Evolutionary conservation across 2,888 invertebrate genomes (phyloP), one percentile per base, ranked within the genome.

Genomic region (Oscheius sp.): DNA sequence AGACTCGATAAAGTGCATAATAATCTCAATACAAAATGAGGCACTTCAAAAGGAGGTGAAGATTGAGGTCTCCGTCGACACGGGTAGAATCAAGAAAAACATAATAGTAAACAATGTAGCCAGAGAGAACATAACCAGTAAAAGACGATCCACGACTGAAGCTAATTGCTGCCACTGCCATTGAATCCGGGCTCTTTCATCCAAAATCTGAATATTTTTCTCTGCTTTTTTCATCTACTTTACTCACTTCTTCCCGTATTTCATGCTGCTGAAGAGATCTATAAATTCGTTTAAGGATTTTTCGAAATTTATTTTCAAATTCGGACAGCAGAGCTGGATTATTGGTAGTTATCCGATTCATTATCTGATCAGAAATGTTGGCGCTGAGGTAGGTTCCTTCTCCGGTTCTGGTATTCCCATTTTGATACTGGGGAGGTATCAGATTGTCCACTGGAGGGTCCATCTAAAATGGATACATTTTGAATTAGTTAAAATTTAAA

Each of bases 81-180:
- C 80, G 20, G 85, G 85, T 41, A 82, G 71, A 33, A 85, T 68
- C 59, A 93, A 88, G 78, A 93, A 92, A 73, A 92, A 91, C 1
- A 91, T 91, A 0, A 92, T 92, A n/a, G 92, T 91, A 74, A 92
- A 90, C 56, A 91, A 90, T 8, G 92, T 93, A 65, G 92, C 91
- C 71, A 92, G 88, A 70, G 92, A 90, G 87, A 93, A 93, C 24
- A 92, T 90, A 68, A 91, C 91, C 17, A 93, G 89, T 0, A 93
- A 89, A 2, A 92, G 72, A 20, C 86, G 77, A 72, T 86, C 86
- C 49, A 83, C 77, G 9, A 77, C 82, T 17, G 81, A 75, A 2
- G 85, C 85, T 59, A 83, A 67, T 62, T 80, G 80, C 59, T 82
- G 82, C 85, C 84, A 85, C 67, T 85, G 84, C 81, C 82, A 82